phyloP scores from a whole-genome alignment of 1,140 invertebrate genomes.

The Magallana angulata region DNA sequence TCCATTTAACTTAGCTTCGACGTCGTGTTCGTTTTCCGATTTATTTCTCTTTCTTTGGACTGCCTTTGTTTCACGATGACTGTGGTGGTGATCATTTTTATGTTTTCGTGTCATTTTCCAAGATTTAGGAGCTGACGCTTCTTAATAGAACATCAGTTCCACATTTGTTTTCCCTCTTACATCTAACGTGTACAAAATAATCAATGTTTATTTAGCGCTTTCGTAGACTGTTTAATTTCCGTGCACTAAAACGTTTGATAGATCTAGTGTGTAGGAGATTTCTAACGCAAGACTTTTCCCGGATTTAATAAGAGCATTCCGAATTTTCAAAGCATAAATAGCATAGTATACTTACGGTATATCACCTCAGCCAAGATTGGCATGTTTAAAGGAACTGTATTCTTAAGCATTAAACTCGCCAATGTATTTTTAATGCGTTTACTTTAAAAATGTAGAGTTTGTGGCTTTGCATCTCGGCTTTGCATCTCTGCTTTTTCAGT shows the following conservation, averaged over 20 bases:
- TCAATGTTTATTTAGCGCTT: background rate
- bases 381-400: background rate
- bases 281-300: too few relatives aligned
- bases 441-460: too few relatives aligned
- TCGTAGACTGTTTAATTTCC: background rate
- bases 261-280: too few relatives aligned
- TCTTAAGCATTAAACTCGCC: too few relatives aligned
- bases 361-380: background rate
- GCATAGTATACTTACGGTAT: too few relatives aligned
- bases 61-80: background rate
- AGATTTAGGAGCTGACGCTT: background rate
- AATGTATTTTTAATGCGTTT: too few relatives aligned
- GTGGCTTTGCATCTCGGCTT: too few relatives aligned
- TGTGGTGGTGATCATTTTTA: background rate
- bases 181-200: slow-evolving; percentile 10
- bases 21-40: background rate
- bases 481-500: too few relatives aligned
- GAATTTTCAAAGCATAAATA: too few relatives aligned
- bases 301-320: too few relatives aligned
- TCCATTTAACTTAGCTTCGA: background rate
- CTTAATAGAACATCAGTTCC: background rate
- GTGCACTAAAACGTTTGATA: background rate
- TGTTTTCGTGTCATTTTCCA: background rate
- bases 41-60: background rate
- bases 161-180: background rate